These are phyloP conservation scores for Etia nguti DNA, from an alignment of 2,113 vertebrate genomes.

Conservation along the genomic window DNA sequence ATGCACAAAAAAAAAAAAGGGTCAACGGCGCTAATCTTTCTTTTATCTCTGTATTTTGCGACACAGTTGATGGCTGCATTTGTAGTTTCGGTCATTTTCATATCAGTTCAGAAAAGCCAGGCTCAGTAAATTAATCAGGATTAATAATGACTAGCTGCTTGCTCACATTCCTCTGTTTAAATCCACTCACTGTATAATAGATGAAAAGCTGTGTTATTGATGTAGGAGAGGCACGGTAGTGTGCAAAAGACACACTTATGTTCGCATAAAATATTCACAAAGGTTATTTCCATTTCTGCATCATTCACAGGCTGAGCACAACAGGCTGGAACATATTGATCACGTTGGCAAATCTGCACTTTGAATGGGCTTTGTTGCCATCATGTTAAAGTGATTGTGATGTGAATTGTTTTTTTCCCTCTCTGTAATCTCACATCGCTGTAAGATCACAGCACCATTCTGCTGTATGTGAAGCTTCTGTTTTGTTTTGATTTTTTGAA, in stretches of 20 bases:
- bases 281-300: not conserved
- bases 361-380: not conserved
- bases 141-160: not conserved
- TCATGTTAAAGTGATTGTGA: not conserved
- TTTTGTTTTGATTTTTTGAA: not conserved
- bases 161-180: not conserved
- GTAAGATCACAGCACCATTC: not conserved
- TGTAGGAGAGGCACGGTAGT: not conserved
- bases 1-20: not conserved
- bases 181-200: not conserved
- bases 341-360: not conserved
- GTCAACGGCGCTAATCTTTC: not conserved
- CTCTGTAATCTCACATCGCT: not conserved
- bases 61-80: not conserved
- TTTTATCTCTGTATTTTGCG: not conserved
- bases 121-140: not conserved
- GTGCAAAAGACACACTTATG: not conserved
- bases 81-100: not conserved
- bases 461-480: not conserved
- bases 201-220: not conserved
- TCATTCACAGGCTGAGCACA: not conserved
- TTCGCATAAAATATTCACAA: constrained; percentile 9
- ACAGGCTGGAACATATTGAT: not conserved
- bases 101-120: not conserved
- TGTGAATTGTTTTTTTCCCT: not conserved